Conservation (phyloP, 1,140 invertebrate genomes). For the Armadillidium nasatum region DNA sequence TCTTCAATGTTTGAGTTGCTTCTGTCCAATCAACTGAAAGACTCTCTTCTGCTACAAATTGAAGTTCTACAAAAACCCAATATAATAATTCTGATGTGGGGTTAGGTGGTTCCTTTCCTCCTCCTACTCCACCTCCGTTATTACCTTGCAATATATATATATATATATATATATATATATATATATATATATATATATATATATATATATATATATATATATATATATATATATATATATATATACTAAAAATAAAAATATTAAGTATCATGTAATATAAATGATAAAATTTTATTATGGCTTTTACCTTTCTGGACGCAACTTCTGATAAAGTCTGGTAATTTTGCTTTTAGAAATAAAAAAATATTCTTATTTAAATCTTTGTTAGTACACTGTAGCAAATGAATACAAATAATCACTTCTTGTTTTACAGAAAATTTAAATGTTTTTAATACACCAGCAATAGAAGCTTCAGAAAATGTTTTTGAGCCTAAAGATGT, state of each 20-base stretch:
- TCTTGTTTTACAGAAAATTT: constrained; percentile 80
- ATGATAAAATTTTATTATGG: too few species aligned
- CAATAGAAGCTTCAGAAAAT: constrained; percentile 17
- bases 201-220: constrained; percentile 3
- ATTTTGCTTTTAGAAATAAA: constrained; percentile 71
- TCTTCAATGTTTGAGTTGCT: constrained; percentile 53
- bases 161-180: constrained; percentile 52
- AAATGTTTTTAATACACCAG: constrained; percentile 66
- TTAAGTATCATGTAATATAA: too few species aligned
- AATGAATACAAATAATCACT: constrained; percentile 76
- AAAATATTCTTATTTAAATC: constrained; percentile 67
- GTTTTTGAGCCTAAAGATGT: too few species aligned
- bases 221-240: not conserved
- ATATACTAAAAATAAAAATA: too few species aligned
- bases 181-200: constrained; percentile 58
- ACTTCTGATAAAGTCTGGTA: constrained; percentile 76
- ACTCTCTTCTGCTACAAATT: too few species aligned
- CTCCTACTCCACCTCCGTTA: too few species aligned
- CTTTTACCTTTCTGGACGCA: constrained; percentile 68
- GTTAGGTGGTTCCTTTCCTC: too few species aligned
- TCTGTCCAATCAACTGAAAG: too few species aligned
- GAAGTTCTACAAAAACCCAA: too few species aligned
- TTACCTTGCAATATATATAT: too few species aligned
- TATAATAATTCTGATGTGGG: too few species aligned
- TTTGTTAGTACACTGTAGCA: constrained; percentile 69